A percentile compares a stretch with the other conserved stretches of the same genome.
phyloP scores from a whole-genome alignment of 2,113 vertebrate genomes.

The Peromyscus polionotus region DNA sequence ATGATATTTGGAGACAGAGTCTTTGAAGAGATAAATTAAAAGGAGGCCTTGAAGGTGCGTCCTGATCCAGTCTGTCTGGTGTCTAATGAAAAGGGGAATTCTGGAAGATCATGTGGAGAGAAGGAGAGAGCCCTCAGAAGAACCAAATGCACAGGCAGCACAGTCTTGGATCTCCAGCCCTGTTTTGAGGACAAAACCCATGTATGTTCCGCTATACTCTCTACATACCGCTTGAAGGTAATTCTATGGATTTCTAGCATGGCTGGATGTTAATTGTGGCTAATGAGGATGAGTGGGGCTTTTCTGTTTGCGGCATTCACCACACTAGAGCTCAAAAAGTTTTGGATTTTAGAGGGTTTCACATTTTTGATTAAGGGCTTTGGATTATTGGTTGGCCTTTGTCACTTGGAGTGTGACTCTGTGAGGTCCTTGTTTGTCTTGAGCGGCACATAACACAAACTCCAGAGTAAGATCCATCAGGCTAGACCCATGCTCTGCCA shows the following conservation, averaged over 20 bases:
- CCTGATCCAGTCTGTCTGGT: neutral
- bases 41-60: neutral
- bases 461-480: neutral
- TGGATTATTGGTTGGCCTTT: neutral
- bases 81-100: neutral
- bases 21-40: constrained; percentile 6
- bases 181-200: neutral
- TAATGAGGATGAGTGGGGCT: neutral
- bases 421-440: neutral
- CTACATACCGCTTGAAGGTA: neutral
- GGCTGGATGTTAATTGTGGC: neutral
- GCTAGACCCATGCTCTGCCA: neutral
- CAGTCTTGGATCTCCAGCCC: neutral
- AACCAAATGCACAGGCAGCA: neutral
- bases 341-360: neutral
- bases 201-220: neutral
- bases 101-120: neutral
- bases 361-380: neutral
- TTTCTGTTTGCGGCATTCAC: neutral
- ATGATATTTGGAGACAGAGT: neutral
- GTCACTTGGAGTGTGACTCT: neutral
- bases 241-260: neutral
- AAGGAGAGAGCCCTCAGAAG: neutral
- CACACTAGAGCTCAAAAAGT: neutral
- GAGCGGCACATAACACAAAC: neutral